Conservation (phyloP, 2,113 vertebrate species). For the Azemiops feae region DNA sequence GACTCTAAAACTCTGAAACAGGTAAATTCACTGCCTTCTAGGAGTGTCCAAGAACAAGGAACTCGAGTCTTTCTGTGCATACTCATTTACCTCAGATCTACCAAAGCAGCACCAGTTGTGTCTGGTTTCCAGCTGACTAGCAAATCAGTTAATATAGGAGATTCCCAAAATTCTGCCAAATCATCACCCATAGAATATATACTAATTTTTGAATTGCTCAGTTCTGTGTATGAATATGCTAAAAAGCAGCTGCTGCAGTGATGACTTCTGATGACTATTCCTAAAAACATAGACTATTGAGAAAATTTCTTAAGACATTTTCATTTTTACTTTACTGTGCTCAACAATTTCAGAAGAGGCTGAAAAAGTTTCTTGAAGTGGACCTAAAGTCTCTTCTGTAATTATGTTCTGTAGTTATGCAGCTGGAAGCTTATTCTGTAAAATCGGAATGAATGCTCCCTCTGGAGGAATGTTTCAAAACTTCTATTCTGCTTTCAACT, state of each 20-base stretch:
- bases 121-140: not conserved
- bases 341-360: not conserved
- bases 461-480: not conserved
- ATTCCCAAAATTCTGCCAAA: not conserved
- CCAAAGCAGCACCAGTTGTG: not conserved
- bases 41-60: not conserved
- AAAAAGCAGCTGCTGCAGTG: not conserved
- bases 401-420: not conserved
- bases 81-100: not conserved
- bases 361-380: not conserved
- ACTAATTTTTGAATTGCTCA: not conserved
- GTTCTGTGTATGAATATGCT: not conserved
- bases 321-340: not conserved
- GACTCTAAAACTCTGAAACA: not conserved
- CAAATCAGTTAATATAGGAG: not conserved
- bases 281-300: not conserved
- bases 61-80: not conserved
- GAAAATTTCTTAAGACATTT: not conserved
- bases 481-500: not conserved
- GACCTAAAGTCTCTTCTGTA: not conserved
- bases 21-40: not conserved
- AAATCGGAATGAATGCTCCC: not conserved
- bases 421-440: not conserved
- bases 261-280: not conserved
- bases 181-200: not conserved